phyloP scores from a whole-genome alignment of 2,888 invertebrate species.

The Geotrupes spiniger region DNA sequence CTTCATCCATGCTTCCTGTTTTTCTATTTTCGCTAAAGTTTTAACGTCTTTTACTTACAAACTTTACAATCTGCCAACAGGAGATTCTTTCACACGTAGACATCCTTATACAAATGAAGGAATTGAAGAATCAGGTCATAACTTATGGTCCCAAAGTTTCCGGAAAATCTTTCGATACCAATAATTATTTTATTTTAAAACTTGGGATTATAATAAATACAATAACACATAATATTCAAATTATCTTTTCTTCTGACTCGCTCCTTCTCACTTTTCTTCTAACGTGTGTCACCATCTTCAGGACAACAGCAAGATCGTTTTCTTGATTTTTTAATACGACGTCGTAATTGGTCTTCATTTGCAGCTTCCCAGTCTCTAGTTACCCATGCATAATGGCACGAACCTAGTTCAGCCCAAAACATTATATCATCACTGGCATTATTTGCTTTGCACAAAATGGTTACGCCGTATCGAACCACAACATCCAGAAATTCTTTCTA shows the following conservation, averaged over 20 bases:
- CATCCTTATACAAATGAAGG: too few species aligned
- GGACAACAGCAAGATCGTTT: not conserved
- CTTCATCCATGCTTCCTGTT: too few species aligned
- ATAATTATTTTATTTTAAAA: not conserved
- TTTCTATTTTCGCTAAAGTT: too few species aligned
- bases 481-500: not conserved
- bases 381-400: not conserved
- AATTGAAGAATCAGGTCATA: too few species aligned
- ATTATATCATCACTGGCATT: too few species aligned
- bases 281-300: too few species aligned
- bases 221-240: not conserved
- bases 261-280: not conserved
- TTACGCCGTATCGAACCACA: too few species aligned
- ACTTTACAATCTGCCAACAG: too few species aligned
- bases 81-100: too few species aligned
- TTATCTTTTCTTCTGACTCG: not conserved
- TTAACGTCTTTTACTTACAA: too few species aligned
- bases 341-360: not conserved
- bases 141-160: not conserved
- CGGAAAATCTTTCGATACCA: not conserved
- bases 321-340: not conserved
- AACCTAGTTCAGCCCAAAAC: too few species aligned
- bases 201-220: not conserved
- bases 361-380: not conserved
- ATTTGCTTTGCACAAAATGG: too few species aligned